phyloP scores from a whole-genome alignment of 2,113 vertebrate genomes.

The Camelus bactrianus region DNA sequence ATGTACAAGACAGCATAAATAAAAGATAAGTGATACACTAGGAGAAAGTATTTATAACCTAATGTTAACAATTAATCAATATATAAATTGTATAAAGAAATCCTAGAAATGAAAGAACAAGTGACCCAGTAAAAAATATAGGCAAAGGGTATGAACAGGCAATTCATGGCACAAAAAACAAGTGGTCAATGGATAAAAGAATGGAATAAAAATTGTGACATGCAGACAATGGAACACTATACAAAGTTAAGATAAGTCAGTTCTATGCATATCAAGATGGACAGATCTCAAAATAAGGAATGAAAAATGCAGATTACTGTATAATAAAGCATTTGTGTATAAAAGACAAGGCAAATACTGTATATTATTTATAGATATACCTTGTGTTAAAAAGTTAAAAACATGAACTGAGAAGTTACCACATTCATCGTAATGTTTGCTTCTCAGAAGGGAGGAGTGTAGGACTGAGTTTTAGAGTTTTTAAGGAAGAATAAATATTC shows the following conservation, averaged over 20 bases:
- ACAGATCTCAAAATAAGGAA: background rate
- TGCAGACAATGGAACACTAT: background rate
- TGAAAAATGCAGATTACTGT: background rate
- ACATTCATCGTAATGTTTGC: background rate
- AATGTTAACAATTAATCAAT: background rate
- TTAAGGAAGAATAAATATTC: background rate
- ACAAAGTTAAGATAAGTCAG: background rate
- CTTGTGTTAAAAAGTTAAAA: background rate
- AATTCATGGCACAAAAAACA: conserved; percentile 15
- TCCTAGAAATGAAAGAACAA: background rate
- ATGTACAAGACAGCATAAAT: background rate
- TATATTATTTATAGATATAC: background rate
- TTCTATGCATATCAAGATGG: background rate
- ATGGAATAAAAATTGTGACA: background rate
- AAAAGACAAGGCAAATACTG: background rate
- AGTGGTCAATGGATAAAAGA: background rate
- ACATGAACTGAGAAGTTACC: background rate
- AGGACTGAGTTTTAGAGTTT: background rate
- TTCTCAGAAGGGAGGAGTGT: background rate
- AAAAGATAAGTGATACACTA: background rate
- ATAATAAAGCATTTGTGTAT: background rate
- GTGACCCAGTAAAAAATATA: background rate
- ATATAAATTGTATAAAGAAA: background rate
- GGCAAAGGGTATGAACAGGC: background rate
- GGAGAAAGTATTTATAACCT: background rate